Conservation (phyloP, 1,140 invertebrate genomes). For the Rhynchophorus ferrugineus region DNA sequence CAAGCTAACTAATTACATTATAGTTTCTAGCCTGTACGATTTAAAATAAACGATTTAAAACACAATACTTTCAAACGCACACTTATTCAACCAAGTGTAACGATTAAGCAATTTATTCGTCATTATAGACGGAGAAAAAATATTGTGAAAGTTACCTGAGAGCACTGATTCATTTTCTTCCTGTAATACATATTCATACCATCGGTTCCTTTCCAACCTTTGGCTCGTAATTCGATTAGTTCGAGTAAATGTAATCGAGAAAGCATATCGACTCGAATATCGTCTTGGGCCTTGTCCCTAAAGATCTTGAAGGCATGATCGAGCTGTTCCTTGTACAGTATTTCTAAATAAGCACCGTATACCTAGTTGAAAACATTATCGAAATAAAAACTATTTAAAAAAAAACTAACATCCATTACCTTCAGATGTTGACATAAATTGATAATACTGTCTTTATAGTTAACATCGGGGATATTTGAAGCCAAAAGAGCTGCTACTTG, state of each 20-base stretch:
- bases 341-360: conserved; percentile 39
- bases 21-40: too few relatives aligned
- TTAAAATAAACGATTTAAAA: too few relatives aligned
- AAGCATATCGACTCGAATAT: conserved; percentile 65
- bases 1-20: too few relatives aligned
- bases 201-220: conserved; percentile 74
- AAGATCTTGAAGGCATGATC: conserved; percentile 73
- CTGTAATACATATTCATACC: conserved; percentile 76
- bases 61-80: too few relatives aligned
- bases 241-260: conserved; percentile 78
- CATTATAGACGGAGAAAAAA: too few relatives aligned
- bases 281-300: conserved; percentile 78
- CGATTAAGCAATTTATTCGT: not conserved
- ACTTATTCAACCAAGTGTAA: too few relatives aligned
- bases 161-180: conserved; percentile 60
- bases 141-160: conserved; percentile 32
- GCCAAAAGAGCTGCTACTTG: conserved; percentile 37
- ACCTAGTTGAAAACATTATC: conserved; percentile 28
- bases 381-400: too few relatives aligned
- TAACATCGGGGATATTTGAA: conserved; percentile 28
- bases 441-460: conserved; percentile 34
- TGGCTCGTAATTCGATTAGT: conserved; percentile 79
- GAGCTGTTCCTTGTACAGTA: conserved; percentile 50
- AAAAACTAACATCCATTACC: too few relatives aligned
- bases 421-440: conserved; percentile 40